phyloP scores from a whole-genome alignment of 2,113 vertebrate genomes.

The Chlamydotis undulata region DNA sequence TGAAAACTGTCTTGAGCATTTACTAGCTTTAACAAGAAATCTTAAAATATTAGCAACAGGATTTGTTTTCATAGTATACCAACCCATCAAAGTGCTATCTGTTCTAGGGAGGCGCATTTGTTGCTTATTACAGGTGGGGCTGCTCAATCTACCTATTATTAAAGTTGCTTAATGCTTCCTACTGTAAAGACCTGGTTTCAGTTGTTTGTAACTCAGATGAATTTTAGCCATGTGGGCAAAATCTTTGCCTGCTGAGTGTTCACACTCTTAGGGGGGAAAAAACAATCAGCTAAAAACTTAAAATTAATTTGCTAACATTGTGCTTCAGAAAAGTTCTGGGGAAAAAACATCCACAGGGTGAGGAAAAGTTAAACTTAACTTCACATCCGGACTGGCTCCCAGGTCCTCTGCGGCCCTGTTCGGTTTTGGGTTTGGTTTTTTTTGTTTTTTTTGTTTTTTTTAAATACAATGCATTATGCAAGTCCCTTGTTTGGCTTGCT shows the following conservation, averaged over 20 bases:
- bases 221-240: slow-evolving; percentile 4
- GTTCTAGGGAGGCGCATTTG: slow-evolving; percentile 41
- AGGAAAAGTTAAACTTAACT: slow-evolving; percentile 17
- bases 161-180: slow-evolving; percentile 57
- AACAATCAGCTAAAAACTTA: not conserved
- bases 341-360: not conserved
- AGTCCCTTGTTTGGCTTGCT: slow-evolving; percentile 26
- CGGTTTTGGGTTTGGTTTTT: not conserved
- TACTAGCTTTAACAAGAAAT: not conserved
- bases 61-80: not conserved
- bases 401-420: slow-evolving; percentile 26
- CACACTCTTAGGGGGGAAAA: not conserved
- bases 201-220: not conserved
- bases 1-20: not conserved
- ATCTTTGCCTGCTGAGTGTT: not conserved
- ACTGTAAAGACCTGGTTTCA: slow-evolving; percentile 23
- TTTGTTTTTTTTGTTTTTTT: not conserved
- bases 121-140: slow-evolving; percentile 51
- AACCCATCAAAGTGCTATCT: slow-evolving; percentile 33
- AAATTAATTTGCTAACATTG: not conserved
- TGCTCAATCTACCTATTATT: slow-evolving; percentile 41
- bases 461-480: slow-evolving; percentile 5
- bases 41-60: not conserved
- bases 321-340: not conserved
- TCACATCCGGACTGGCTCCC: not conserved